A percentile compares a stretch with the other conserved stretches of the same genome.
phyloP scores from a whole-genome alignment of 1,140 invertebrate genomes.

The Brachionus rubens region DNA sequence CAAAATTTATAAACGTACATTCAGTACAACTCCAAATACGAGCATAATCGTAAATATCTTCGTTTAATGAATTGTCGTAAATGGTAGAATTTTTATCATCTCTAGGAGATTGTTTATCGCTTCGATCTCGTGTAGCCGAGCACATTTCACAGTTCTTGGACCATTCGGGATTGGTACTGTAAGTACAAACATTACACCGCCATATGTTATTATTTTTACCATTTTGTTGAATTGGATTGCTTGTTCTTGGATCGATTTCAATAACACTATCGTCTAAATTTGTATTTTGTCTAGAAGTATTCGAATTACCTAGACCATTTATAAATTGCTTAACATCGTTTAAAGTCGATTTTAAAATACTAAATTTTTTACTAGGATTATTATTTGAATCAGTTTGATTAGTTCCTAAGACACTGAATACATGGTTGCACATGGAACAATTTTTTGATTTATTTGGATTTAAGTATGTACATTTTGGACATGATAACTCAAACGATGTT shows the following conservation, averaged over 20 bases:
- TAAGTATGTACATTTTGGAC: slow-evolving; percentile 30
- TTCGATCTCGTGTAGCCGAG: not conserved
- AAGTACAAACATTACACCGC: slow-evolving; percentile 20
- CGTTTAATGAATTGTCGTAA: slow-evolving; percentile 2
- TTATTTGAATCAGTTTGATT: slow-evolving; percentile 1
- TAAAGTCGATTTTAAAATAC: not conserved
- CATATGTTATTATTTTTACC: not conserved
- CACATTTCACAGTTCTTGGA: slow-evolving; percentile 8
- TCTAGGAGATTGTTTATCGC: not conserved
- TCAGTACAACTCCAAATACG: slow-evolving; percentile 27
- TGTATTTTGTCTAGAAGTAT: not conserved
- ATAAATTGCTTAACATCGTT: slow-evolving; percentile 40
- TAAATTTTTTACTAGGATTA: slow-evolving; percentile 16
- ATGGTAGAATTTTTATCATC: not conserved
- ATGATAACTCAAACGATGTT: not conserved
- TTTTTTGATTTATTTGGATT: not conserved
- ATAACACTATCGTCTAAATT: slow-evolving; percentile 42
- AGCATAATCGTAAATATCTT: slow-evolving; percentile 37
- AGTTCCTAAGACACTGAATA: not conserved
- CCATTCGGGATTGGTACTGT: slow-evolving; percentile 20
- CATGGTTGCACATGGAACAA: slow-evolving; percentile 13
- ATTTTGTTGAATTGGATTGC: not conserved
- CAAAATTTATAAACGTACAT: slow-evolving; percentile 40
- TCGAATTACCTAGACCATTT: not conserved
- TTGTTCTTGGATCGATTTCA: slow-evolving; percentile 34